Evolutionary conservation across 2,797 vertebrate genomes (phyloP), one percentile per base, ranked within the genome.

Genomic region (Chloroceryle amazona): DNA sequence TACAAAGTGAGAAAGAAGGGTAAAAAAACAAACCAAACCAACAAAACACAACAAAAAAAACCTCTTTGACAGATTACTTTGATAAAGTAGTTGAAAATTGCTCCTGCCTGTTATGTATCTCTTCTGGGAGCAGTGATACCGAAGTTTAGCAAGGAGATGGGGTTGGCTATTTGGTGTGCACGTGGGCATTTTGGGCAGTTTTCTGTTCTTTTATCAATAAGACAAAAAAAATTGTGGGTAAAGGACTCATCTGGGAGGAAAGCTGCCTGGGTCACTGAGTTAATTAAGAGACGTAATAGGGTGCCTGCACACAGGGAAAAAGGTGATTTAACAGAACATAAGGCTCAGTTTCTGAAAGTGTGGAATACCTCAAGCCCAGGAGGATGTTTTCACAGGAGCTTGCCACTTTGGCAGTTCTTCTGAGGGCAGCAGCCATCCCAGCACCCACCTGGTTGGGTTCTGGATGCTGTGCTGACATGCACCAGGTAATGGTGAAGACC

Each of bases 381-480:
- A 3, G 10, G 25, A 25, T 10, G 19, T 31, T 92, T 72, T 33
- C 1, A 0, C 10, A 12, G 60, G 31, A 88, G 6, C 37, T 65
- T 1, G 0, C 22, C 29, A 20, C 28, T 60, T 54, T 14, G 46
- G 37, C 54, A 52, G 28, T 7, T 46, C 9, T 39, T 11, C 66
- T 1, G 26, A 61, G 49, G 33, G 31, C 37, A 25, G 67, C 0
- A 2, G 26, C 82, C 16, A 6, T 3, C 26, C n/a, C 65, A 31
- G 31, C 18, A 10, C 29, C 37, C 0, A 0, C 19, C 54, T 41
- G 51, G 12, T 54, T 44, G 31, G 37, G 28, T 47, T 61, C 31
- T 0, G 1, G 18, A 31, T 1, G 0, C 54, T 0, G 0, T 1
- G 39, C 8, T 33, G 33, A 33, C 9, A 9, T n/a, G 35, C 63